Evolutionary conservation across 1,140 invertebrate species (phyloP), one percentile per base, ranked within the genome.

Genomic region (Brachionus rotundiformis): DNA sequence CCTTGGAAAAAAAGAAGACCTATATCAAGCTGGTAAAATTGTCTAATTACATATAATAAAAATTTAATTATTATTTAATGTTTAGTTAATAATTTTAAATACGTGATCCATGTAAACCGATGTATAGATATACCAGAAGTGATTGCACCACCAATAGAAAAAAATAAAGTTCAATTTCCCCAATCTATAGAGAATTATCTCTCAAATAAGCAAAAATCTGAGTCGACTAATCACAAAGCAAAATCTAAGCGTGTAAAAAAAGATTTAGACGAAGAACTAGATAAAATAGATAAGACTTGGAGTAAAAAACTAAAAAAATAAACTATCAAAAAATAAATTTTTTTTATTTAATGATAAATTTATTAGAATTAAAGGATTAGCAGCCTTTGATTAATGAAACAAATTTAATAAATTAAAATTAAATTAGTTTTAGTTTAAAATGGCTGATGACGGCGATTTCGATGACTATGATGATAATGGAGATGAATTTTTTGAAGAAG

Each of bases 391-490:
- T 19, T 33, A 23, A 25, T 10, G 11, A 27, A 25, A 29, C 6
- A 25, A 23, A 33, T n/a, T 11, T 7, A 10, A 77, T 29, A 3
- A 11, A 49, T 44, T 41, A 6, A 75, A 19, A 75, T 23, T 19
- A 25, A 39, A 36, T 23, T 44, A 75, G 19, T 19, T 54, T 49
- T 76, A 49, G 41, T 27, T n/a, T 4, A 80, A 65, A 29, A 81
- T 81, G 80, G 80, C 80, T 29, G 59, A 81, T 39, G 87, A 87
- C 83, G 86, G 86, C 59, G 86, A 85, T 49, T 83, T 85, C 33
- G 86, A 87, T 83, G 85, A 85, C 82, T 83, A 83, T 77, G 85
- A 86, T 31, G 86, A 87, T 82, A 86, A 86, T 77, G 83, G 84
- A 33, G 82, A 87, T 31, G 87, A 87, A 83, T 68, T 68, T 68